phyloP scores from a whole-genome alignment of 2,797 vertebrate species.

The Sandelia bainsii region DNA sequence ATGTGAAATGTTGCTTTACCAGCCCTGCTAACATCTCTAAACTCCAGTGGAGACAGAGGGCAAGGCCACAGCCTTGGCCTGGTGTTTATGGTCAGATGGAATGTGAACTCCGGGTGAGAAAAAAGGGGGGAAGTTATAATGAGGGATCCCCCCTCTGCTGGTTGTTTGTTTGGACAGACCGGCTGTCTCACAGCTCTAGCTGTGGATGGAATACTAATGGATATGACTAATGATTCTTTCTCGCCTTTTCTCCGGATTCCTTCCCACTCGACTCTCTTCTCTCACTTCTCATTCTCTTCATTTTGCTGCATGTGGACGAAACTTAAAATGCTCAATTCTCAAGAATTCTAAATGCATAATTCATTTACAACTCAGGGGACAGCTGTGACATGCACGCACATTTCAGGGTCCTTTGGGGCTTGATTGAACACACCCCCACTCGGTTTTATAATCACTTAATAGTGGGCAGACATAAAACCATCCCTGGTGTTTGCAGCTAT shows the following conservation, averaged over 20 bases:
- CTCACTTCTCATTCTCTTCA: constrained; percentile 17
- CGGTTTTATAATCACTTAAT: constrained; percentile 55
- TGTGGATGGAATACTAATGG: constrained; percentile 78
- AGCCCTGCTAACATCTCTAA: constrained; percentile 56
- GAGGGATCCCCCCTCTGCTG: constrained; percentile 68
- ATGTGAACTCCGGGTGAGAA: constrained; percentile 74
- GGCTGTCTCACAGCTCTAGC: constrained; percentile 76
- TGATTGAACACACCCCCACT: constrained; percentile 36
- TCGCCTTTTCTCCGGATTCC: constrained; percentile 38
- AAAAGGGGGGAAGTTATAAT: constrained; percentile 69
- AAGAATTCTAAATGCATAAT: constrained; percentile 31
- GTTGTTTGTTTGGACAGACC: constrained; percentile 80
- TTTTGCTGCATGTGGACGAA: constrained; percentile 31
- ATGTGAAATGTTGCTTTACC: constrained; percentile 53
- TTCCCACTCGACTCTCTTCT: constrained; percentile 36
- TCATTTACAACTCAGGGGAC: constrained; percentile 3
- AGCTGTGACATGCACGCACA: constrained; percentile 14
- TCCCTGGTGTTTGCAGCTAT: constrained; percentile 37
- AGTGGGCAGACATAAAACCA: constrained; percentile 70
- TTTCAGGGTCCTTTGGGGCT: constrained; percentile 16
- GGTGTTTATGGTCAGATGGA: constrained; percentile 75
- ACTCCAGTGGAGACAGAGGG: constrained; percentile 64
- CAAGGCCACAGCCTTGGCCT: constrained; percentile 47
- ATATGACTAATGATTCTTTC: constrained; percentile 69
- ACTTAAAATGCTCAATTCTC: constrained; percentile 23